Conservation (phyloP, 2,113 vertebrate species). For the Rhagologus leucostigma region DNA sequence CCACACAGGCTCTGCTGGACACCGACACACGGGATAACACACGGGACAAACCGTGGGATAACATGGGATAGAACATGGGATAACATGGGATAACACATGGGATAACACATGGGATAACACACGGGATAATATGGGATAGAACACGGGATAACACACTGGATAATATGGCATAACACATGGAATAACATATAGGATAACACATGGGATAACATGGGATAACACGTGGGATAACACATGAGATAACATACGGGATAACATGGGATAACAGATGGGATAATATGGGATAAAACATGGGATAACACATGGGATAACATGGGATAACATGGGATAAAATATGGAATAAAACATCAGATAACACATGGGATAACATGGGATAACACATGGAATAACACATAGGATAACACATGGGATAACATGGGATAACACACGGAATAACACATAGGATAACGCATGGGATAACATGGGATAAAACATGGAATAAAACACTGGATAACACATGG, state of each 20-base stretch:
- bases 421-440: neutral
- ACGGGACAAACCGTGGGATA: neutral
- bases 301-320: too few relatives aligned
- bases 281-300: neutral
- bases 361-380: neutral
- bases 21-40: fast-evolving
- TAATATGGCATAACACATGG: too few relatives aligned
- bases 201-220: too few relatives aligned
- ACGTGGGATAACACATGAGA: neutral
- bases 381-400: neutral
- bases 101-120: too few relatives aligned
- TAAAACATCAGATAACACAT: too few relatives aligned
- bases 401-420: neutral
- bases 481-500: neutral
- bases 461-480: neutral
- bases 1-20: neutral
- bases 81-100: too few relatives aligned
- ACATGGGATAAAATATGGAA: neutral
- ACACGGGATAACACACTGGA: neutral
- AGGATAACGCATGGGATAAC: neutral
- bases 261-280: neutral
- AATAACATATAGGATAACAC: neutral
- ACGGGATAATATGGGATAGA: too few relatives aligned
- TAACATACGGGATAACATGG: neutral
- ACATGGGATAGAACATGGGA: neutral